Conservation (phyloP, 2,888 invertebrate species). For the Heteropelma amictum region DNA sequence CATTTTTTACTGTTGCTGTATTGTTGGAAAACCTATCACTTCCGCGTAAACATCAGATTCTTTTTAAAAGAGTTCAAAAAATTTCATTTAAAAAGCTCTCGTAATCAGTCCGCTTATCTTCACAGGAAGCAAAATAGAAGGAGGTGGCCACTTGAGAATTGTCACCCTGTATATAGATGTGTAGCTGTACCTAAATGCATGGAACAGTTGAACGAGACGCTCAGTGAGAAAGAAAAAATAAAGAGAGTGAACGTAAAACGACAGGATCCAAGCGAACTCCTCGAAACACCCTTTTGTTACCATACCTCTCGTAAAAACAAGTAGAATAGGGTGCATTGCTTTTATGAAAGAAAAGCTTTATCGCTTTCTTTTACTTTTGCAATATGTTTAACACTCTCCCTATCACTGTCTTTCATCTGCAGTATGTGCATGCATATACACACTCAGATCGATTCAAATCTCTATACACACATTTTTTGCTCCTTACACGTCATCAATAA, state of each 20-base stretch:
- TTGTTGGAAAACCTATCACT: too few species aligned
- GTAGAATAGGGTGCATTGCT: conserved; percentile 31
- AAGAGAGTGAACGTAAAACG: conserved; percentile 36
- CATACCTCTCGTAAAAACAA: conserved; percentile 46
- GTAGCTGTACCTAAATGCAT: neutral
- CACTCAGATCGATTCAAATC: too few species aligned
- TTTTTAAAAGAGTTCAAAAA: too few species aligned
- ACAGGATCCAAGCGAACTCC: conserved; percentile 35
- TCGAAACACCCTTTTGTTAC: conserved; percentile 47
- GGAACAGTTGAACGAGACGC: conserved; percentile 17
- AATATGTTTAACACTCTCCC: neutral
- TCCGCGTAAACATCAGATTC: too few species aligned
- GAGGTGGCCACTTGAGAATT: too few species aligned
- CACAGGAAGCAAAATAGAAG: too few species aligned
- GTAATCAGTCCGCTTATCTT: too few species aligned
- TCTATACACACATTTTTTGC: too few species aligned
- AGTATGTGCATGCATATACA: neutral
- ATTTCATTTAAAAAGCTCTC: too few species aligned
- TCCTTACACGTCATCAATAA: too few species aligned
- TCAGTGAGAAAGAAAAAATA: conserved; percentile 13
- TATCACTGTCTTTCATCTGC: neutral
- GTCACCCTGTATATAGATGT: conserved; percentile 3
- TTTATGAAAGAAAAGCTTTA: conserved; percentile 40
- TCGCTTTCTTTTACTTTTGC: conserved; percentile 42
- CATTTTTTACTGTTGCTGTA: too few species aligned